Evolutionary conservation across 2,888 invertebrate genomes (phyloP).

Genomic region (Mythimna impura): DNA sequence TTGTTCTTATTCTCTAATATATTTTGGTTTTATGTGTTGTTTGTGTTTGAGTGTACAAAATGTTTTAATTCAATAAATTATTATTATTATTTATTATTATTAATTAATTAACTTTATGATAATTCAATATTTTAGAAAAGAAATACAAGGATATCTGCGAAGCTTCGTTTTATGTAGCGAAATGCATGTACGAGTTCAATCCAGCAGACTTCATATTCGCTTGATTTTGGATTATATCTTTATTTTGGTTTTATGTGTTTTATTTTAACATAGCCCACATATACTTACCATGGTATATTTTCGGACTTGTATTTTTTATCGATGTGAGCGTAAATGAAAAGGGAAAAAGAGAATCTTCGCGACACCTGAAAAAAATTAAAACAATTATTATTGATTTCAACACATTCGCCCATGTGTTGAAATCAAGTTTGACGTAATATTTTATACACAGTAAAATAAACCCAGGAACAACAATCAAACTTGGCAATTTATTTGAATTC

Average conservation of each 20-base stretch:
- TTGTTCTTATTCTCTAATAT: too few species aligned
- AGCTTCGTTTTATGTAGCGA: conserved; percentile 81
- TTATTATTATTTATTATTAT: too few species aligned
- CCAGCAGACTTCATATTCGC: conserved; percentile 84
- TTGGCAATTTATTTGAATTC: conserved; percentile 6
- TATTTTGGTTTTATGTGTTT: conserved; percentile 25
- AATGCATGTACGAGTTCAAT: conserved; percentile 84
- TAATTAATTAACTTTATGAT: background rate
- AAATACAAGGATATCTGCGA: conserved; percentile 86
- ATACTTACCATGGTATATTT: background rate
- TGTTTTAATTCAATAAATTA: too few species aligned
- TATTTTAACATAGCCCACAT: conserved; percentile 22
- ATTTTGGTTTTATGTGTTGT: too few species aligned
- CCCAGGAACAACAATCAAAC: background rate
- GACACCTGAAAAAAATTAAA: background rate
- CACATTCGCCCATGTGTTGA: too few species aligned
- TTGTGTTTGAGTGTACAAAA: too few species aligned
- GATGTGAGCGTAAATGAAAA: background rate
- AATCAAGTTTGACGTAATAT: too few species aligned
- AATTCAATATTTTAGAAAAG: conserved; percentile 75
- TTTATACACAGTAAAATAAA: background rate
- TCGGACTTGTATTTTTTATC: background rate
- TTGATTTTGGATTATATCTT: conserved; percentile 59
- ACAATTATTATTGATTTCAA: background rate
- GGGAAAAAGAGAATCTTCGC: too few species aligned